phyloP scores from a whole-genome alignment of 2,797 vertebrate genomes.

The Sciurus carolinensis region DNA sequence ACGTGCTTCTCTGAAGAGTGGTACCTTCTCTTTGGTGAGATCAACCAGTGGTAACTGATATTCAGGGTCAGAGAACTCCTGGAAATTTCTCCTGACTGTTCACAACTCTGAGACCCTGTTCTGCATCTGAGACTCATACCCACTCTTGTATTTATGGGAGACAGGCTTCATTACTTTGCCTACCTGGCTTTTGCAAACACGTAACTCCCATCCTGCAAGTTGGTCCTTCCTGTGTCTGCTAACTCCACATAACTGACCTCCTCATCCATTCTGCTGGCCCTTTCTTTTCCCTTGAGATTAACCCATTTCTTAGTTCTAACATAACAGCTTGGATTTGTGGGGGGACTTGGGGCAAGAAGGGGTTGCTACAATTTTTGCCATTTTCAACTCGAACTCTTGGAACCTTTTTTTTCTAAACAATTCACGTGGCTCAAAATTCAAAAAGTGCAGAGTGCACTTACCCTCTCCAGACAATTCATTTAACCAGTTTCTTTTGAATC shows the following conservation, averaged over 20 bases:
- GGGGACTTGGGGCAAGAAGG: not conserved
- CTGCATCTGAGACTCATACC: not conserved
- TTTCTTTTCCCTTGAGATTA: not conserved
- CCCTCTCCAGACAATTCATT: not conserved
- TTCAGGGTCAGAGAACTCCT: not conserved
- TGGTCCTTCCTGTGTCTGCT: not conserved
- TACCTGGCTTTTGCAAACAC: not conserved
- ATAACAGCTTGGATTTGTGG: not conserved
- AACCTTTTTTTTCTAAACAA: not conserved
- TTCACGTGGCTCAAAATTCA: constrained; percentile 40
- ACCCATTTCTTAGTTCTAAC: not conserved
- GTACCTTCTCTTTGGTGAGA: not conserved
- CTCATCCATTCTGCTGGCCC: not conserved
- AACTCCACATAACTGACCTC: not conserved
- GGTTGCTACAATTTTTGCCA: not conserved
- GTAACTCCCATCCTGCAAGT: not conserved
- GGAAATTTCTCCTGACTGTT: not conserved
- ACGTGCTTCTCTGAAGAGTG: not conserved
- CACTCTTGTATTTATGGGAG: not conserved
- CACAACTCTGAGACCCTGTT: no score
- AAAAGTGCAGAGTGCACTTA: not conserved
- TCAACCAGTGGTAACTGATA: not conserved
- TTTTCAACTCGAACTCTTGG: not conserved
- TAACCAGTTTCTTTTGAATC: not conserved
- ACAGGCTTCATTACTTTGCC: not conserved